Base-by-base conservation (phyloP, 2,888 invertebrate genomes). In the Dinocampus coccinellae region DNA sequence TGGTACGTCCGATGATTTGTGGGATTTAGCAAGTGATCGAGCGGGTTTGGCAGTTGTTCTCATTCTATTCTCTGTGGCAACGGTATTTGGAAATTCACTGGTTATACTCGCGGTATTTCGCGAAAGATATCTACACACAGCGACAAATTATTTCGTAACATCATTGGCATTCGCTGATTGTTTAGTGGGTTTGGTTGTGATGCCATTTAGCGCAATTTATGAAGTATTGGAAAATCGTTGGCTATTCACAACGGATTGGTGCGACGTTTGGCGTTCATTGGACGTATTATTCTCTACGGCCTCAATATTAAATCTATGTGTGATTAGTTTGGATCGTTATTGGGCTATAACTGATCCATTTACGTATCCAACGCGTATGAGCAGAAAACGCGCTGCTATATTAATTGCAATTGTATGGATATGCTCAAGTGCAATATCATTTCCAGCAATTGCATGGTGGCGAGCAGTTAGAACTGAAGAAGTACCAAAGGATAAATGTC, bases 331-430 rank as follows among this genome's bases (percentile, higher is more conserved):
- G 81, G 98, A 98, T 87, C 92, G 98, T 20, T 99, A 99, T 88
- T 98, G 98, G 98, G 99, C 99, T 58, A 99, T 99, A 75, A 98
- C 97, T 13, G 98, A 99, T 88, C 99, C 99, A 0, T 97, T 99
- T 78, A 96, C 96, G 61, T 99, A 99, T 88, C 97, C 98, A 1
- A 95, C 95, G 89, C 91, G 94, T 76, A 98, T 99, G 96, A 97
- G 96, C 29, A 92, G 95, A 53, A 92, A 93, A 72, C 91, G 96
- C 71, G 97, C 98, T 0, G 93, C 93, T 3, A 91, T 95, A 29
- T 91, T 98, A 9, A 98, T 99, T 75, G 95, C 95, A 0, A 93
- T 94, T 7, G 98, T 99, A 6, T 99, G 99, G 99, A 91, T 98
- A 42, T 97, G 98, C 87, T 97, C 98, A 13, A 95, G 97, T 72